phyloP scores from a whole-genome alignment of 2,888 invertebrate genomes.

The Calliopum simillimum region DNA sequence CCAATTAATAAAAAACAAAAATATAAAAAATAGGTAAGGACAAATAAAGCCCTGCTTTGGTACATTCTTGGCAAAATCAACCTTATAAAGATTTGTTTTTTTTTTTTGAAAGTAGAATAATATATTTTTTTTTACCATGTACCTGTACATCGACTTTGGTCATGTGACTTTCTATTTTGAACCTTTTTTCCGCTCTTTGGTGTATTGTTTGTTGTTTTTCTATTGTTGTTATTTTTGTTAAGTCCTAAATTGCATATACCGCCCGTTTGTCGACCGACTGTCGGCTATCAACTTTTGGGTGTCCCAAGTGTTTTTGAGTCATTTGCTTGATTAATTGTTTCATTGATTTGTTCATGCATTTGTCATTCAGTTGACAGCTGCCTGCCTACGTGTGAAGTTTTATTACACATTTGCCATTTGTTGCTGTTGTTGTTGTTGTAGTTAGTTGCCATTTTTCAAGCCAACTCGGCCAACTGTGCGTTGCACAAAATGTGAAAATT shows the following conservation, averaged over 20 bases:
- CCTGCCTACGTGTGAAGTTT: not conserved
- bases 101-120: no score
- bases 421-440: not conserved
- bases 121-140: not conserved
- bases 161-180: not conserved
- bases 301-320: conserved; percentile 31
- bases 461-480: not conserved
- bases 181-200: conserved; percentile 5
- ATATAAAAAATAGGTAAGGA: no score
- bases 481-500: not conserved
- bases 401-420: not conserved
- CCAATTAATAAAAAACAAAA: no score
- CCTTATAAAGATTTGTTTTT: no score
- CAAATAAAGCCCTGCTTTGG: no score
- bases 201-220: not conserved
- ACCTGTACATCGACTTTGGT: not conserved
- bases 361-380: conserved; percentile 31
- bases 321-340: conserved; percentile 36
- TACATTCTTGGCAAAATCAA: no score
- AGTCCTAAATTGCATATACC: not conserved
- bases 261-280: not conserved
- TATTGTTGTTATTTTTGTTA: conserved; percentile 6
- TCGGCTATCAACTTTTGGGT: not conserved
- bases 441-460: not conserved
- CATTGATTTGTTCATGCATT: conserved; percentile 34